Base-by-base conservation (phyloP, 2,113 vertebrate genomes). In the Bagarius yarrelli region DNA sequence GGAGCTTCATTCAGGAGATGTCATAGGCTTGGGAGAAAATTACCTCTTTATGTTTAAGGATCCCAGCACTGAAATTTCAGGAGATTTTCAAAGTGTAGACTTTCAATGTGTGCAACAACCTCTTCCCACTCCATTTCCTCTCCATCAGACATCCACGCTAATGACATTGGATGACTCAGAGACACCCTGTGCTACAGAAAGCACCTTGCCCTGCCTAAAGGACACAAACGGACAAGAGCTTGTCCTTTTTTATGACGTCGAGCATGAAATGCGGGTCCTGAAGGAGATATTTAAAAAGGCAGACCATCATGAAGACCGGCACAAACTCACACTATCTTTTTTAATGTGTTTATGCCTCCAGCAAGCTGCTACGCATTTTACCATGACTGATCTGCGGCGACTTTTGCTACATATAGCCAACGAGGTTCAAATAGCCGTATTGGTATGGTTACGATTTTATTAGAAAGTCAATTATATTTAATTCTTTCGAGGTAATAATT, bases 1-100 rank as follows among this genome's bases (percentile, higher is more conserved):
- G 34, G 84, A 82, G 61, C 90, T 95, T 23, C 80, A 66, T n/a
- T 83, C 91, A 0, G 93, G 94, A 8, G 94, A 95, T 70, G 75
- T 94, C 11, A 87, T 95, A 8, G 90, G 91, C 1, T 30, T 95
- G 70, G 94, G 94, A 12, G 85, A 89, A 40, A 79, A 80, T 78
- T 95, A 95, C 87, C 64, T 94, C 64, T 93, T 95, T 78, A 89
- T 95, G 61, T 95, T 91, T 83, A 94, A 94, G 84, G 92, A 94
- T 82, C 93, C 92, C 1, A 34, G 52, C 34, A 30, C 56, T 23
- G 63, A 61, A 5, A 59, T 87, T 87, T 89, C 90, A 19, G 77
- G 85, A n/a, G 13, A 25, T 14, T 34, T 19, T 50, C 53, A 36
- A 23, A 50, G 53, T 77, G 81, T 82, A n/a, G 67, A 30, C 81